Conservation (phyloP, 2,113 vertebrate species). For the Gambusia affinis region DNA sequence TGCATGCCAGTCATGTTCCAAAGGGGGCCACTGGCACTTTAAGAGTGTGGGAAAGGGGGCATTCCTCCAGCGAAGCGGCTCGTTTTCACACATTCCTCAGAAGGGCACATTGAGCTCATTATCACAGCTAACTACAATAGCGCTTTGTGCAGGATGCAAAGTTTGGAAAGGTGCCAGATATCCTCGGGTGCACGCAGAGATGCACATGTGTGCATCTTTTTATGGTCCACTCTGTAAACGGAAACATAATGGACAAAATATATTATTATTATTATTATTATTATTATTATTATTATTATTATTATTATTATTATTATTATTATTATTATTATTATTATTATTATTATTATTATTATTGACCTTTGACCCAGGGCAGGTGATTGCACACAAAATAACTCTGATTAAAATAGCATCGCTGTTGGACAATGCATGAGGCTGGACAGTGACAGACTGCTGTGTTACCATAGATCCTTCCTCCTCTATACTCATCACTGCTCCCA, state of each 20-base stretch:
- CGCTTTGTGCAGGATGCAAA: slow-evolving; percentile 76
- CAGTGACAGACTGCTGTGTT: too few relatives aligned
- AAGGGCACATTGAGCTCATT: slow-evolving; percentile 83
- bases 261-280: too few relatives aligned
- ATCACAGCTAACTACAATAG: slow-evolving; percentile 81
- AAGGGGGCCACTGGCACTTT: slow-evolving; percentile 55
- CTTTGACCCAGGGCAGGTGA: too few relatives aligned
- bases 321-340: not conserved
- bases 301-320: not conserved
- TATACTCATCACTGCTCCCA: too few relatives aligned
- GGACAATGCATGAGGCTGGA: too few relatives aligned
- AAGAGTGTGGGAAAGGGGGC: slow-evolving; percentile 75
- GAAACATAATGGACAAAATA: slow-evolving; percentile 13
- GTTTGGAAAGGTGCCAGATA: slow-evolving; percentile 74
- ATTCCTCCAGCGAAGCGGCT: slow-evolving; percentile 61
- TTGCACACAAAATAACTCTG: too few relatives aligned
- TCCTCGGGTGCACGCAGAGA: slow-evolving; percentile 68
- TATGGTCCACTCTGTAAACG: slow-evolving; percentile 12
- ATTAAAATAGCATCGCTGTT: too few relatives aligned
- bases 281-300: not conserved
- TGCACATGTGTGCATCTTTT: slow-evolving; percentile 53
- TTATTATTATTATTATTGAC: not conserved
- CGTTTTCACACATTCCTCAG: slow-evolving; percentile 82
- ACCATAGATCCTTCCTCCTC: too few relatives aligned
- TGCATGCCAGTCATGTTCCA: slow-evolving; percentile 73